Evolutionary conservation across 2,888 invertebrate species (phyloP).

Genomic region (Phyto melanocephala): DNA sequence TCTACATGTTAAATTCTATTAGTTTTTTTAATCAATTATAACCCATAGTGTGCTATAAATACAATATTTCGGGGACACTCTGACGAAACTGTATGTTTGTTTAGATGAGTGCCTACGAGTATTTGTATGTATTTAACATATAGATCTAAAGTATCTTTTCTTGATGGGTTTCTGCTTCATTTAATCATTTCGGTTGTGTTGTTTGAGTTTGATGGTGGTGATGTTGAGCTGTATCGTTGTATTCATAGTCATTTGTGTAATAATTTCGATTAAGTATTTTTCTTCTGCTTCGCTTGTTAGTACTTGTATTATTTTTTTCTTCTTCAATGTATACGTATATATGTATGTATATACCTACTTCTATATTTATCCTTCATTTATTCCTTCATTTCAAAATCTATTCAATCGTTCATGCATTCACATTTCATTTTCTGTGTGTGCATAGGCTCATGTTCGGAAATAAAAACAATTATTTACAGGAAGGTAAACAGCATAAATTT

Average conservation of each 20-base stretch:
- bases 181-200: slow-evolving; percentile 44
- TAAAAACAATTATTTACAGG: slow-evolving; percentile 62
- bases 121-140: slow-evolving; percentile 3
- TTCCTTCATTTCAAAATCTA: slow-evolving; percentile 6
- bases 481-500: slow-evolving; percentile 61
- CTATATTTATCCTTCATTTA: slow-evolving; percentile 12
- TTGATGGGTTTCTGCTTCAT: slow-evolving; percentile 60
- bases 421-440: slow-evolving; percentile 12
- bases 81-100: too few species aligned
- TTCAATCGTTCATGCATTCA: slow-evolving; percentile 31
- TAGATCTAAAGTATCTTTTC: slow-evolving; percentile 47
- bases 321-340: background rate
- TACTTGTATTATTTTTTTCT: background rate
- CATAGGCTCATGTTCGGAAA: slow-evolving; percentile 54
- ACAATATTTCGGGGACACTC: too few species aligned
- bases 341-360: background rate
- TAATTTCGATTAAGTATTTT: slow-evolving; percentile 56
- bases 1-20: too few species aligned
- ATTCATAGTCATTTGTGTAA: slow-evolving; percentile 13
- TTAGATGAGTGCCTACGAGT: background rate
- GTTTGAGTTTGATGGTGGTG: slow-evolving; percentile 5
- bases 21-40: too few species aligned
- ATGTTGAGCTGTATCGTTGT: background rate
- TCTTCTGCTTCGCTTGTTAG: slow-evolving; percentile 42
- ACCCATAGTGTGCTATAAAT: too few species aligned